Percentiles rank a stretch among this genome's conserved stretches.
These are phyloP conservation scores for Perizoma affinitatum DNA, from an alignment of 2,888 invertebrate species.

Conservation along the genomic window DNA sequence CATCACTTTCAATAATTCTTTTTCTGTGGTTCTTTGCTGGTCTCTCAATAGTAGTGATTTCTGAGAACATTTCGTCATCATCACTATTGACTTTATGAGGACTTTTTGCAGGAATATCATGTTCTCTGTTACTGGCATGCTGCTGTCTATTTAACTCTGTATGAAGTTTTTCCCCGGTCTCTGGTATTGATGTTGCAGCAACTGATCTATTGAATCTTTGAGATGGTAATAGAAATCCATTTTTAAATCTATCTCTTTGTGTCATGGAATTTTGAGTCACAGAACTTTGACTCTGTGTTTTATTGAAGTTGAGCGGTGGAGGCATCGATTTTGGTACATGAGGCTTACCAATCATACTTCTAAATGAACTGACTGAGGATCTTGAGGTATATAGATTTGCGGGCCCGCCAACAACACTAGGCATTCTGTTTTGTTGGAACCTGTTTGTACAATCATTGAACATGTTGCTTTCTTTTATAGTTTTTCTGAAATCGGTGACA, in stretches of 20 bases:
- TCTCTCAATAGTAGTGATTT: conserved; percentile 40
- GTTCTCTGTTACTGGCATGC: conserved; percentile 22
- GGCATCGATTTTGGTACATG: conserved; percentile 12
- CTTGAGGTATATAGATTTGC: conserved; percentile 21
- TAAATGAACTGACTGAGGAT: conserved; percentile 15
- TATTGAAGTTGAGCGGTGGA: conserved; percentile 33
- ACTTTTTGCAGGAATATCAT: conserved; percentile 23
- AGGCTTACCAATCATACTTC: conserved; percentile 15
- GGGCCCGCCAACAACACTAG: conserved; percentile 43
- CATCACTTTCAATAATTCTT: conserved; percentile 44
- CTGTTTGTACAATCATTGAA: conserved; percentile 51
- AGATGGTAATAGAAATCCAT: conserved; percentile 58
- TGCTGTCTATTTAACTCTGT: conserved; percentile 18
- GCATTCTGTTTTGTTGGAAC: conserved; percentile 50
- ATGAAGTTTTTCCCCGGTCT: conserved; percentile 37
- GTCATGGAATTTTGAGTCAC: conserved; percentile 35
- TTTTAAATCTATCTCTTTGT: conserved; percentile 61
- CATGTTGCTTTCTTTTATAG: conserved; percentile 47
- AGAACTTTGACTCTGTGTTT: conserved; percentile 26
- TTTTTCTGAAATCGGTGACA: conserved; percentile 44
- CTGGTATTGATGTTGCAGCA: conserved; percentile 47
- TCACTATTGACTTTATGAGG: conserved; percentile 46
- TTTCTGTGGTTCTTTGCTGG: conserved; percentile 38
- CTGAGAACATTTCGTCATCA: conserved; percentile 56
- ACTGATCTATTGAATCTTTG: conserved; percentile 63